These are phyloP conservation scores for Atherinomorus stipes DNA, from an alignment of 2,113 vertebrate genomes.

Conservation along the genomic window DNA sequence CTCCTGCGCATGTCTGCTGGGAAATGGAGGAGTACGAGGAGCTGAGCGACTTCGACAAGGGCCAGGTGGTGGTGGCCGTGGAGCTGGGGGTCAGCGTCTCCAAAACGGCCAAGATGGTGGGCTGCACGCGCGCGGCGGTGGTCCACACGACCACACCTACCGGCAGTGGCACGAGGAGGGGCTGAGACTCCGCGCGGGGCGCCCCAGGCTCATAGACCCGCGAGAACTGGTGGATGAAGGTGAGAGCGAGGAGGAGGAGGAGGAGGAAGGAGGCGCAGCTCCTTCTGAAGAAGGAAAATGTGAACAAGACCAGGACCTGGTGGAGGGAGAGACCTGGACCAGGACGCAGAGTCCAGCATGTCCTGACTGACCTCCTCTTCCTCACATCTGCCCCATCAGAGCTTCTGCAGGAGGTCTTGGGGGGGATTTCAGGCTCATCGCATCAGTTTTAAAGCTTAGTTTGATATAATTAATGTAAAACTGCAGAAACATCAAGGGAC, in stretches of 20 bases:
- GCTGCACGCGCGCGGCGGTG: constrained; percentile 9
- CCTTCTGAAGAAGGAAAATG: not conserved
- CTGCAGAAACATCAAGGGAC: no score
- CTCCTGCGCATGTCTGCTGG: no score
- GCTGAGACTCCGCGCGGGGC: constrained; percentile 8
- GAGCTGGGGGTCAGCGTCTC: constrained; percentile 2
- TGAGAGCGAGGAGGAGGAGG: not conserved
- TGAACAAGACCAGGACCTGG: not conserved
- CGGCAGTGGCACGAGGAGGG: constrained; percentile 17
- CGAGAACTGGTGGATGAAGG: not conserved
- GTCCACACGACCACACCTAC: not conserved
- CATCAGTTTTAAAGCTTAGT: no score
- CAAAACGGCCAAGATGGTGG: not conserved
- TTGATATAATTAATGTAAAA: no score
- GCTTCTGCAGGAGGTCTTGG: not conserved
- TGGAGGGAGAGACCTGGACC: no score
- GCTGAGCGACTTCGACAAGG: constrained; percentile 19
- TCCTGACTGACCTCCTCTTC: not conserved
- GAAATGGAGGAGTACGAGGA: not conserved
- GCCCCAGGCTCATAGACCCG: not conserved
- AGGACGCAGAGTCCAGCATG: not conserved
- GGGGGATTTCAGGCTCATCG: no score
- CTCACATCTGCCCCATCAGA: not conserved
- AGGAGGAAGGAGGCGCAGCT: not conserved
- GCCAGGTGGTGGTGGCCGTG: constrained; percentile 9